Evolutionary conservation across 2,797 vertebrate genomes (phyloP), one percentile per base, ranked within the genome.

Genomic region (Poecile montanus): DNA sequence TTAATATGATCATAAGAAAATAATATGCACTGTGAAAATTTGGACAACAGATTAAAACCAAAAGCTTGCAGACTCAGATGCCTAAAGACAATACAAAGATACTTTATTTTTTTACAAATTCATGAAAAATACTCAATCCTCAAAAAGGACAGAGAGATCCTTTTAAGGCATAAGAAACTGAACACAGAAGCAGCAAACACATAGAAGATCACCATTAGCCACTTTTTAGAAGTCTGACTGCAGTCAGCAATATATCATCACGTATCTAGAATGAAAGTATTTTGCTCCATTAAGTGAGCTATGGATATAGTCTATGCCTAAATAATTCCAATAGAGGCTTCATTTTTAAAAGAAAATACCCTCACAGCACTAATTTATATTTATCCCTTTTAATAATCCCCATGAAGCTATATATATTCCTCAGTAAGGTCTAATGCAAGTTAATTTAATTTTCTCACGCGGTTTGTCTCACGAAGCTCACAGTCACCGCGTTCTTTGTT

Each of bases 391-490:
- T 18, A 54, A 60, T 18, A 63, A 2, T 50, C 51, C 30, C 53
- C 18, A 10, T 30, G 4, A 47, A 40, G 13, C 16, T 57, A 63
- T 0, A 45, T 29, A 3, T 17, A 32, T 8, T 74, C 50, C 62
- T 45, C 26, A 27, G 22, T 42, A 9, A 19, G 25, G 17, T 16
- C 38, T 27, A 54, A 38, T 1, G 23, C 22, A 29, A 38, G 23
- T 26, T 13, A 22, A 47, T 17, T 19, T 6, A 0, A 15, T 8
- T 44, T 66, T 25, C 56, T 22, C 11, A 26, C 5, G 50, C 50
- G 29, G 45, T 8, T 44, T 7, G 65, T 3, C 26, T 54, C 15
- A 1, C 1, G 2, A 25, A 42, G 29, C 54, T 51, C 26, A 1
- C 13, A 21, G 73, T 19, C 53, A 18, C 63, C 10, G 62, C 4